Evolutionary conservation across 2,888 invertebrate genomes (phyloP), one percentile per base, ranked within the genome.

Genomic region (Erpobdella octoculata): DNA sequence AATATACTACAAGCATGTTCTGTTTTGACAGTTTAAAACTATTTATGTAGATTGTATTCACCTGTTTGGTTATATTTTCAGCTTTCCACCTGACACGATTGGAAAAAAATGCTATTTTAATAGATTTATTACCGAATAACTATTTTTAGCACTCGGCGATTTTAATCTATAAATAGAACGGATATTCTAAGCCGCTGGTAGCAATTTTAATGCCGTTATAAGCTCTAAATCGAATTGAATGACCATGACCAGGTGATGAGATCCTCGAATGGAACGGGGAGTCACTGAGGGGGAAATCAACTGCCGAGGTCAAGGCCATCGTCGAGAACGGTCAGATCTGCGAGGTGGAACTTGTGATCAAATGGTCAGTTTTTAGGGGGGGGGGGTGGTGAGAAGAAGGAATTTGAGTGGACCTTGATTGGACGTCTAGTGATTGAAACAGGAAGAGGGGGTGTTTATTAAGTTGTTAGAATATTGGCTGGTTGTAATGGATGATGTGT

Each of bases 261-360:
- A 85, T 88, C 5, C 79, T 88, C 37, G 88, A 88, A 78, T 87
- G 87, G 87, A 88, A 88, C 78, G 87, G 87, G 1, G 81, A 86
- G 9, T 80, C 78, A 31, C 80, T 87, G 71, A 84, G 84, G 1
- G 86, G 86, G 9, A 85, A 85, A 77, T 86, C 87, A 0, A 87
- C 86, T 76, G 87, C 87, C 78, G 87, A 88, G 76, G 87, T 88
- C 0, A 86, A 87, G 74, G 79, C 83, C 74, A 83, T 86, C 53
- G 84, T 87, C 68, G 79, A 80, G 36, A 76, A 78, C 46, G 79
- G 78, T 2, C 83, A 83, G 12, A 38, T 41, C 72, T 85, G 85
- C 53, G 87, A 88, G 79, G 85, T 87, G 31, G 87, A 88, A 79
- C 81, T 88, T 36, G 83, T 87, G 8, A 82, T 87, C 38, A 80